phyloP scores from a whole-genome alignment of 2,888 invertebrate species.

The Idaea straminata region DNA sequence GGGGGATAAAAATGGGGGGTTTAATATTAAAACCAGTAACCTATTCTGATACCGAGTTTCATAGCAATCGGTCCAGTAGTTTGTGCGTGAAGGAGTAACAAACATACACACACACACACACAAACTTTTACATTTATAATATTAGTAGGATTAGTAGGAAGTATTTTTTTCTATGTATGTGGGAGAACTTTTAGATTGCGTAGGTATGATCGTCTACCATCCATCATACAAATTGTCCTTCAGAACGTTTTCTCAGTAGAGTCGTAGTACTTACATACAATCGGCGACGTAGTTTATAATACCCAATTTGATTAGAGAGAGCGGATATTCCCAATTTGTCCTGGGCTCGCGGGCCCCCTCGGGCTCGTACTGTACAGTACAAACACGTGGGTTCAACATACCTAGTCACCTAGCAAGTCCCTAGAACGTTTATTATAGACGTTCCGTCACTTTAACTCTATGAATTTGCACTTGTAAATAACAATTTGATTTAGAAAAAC shows the following conservation, averaged over 20 bases:
- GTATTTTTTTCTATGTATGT: neutral
- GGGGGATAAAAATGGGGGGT: no score
- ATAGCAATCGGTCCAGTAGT: no score
- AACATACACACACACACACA: no score
- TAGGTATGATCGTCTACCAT: neutral
- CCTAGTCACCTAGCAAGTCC: slow-evolving; percentile 13
- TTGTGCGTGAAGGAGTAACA: no score
- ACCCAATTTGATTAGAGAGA: slow-evolving; percentile 63
- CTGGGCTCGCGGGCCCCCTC: slow-evolving; percentile 58
- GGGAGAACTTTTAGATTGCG: neutral
- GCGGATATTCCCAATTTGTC: slow-evolving; percentile 71
- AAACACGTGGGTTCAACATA: slow-evolving; percentile 34
- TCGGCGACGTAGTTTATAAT: slow-evolving; percentile 42
- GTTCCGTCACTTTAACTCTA: no score
- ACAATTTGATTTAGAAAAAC: no score
- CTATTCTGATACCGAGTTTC: no score
- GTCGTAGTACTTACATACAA: slow-evolving; percentile 17
- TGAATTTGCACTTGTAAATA: no score
- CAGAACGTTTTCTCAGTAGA: slow-evolving; percentile 17
- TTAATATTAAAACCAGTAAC: no score
- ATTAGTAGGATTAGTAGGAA: no score
- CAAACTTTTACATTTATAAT: no score
- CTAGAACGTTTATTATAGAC: neutral
- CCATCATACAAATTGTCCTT: slow-evolving; percentile 13
- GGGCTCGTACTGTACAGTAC: slow-evolving; percentile 29